phyloP scores from a whole-genome alignment of 1,140 invertebrate species.

The Alviniconcha marisindica region DNA sequence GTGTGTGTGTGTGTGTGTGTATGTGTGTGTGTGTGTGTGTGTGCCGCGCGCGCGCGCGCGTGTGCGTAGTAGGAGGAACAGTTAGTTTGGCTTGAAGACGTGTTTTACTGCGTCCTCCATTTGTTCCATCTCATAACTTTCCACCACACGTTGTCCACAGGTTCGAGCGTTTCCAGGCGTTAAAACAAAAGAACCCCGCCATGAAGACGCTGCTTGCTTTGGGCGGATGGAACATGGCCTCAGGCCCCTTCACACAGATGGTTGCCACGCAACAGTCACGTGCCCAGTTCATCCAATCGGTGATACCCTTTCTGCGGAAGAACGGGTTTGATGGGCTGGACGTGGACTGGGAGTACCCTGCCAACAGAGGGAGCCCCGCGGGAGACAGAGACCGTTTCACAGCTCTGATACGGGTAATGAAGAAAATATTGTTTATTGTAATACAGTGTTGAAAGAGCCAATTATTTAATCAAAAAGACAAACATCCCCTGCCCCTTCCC shows the following conservation, averaged over 20 bases:
- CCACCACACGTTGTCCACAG: background rate
- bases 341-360: conserved; percentile 97
- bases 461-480: too few relatives aligned
- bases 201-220: conserved; percentile 94
- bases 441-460: too few relatives aligned
- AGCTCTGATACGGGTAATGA: conserved; percentile 84
- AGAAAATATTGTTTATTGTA: too few relatives aligned
- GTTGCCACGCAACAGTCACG: conserved; percentile 45
- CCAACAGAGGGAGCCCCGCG: conserved; percentile 90
- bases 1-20: background rate
- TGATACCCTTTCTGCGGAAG: conserved; percentile 90
- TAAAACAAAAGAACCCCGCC: conserved; percentile 95
- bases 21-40: too few relatives aligned
- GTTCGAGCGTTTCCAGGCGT: conserved; percentile 44
- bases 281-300: conserved; percentile 62
- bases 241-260: conserved; percentile 79
- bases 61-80: too few relatives aligned
- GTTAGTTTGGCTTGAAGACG: too few relatives aligned
- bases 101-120: too few relatives aligned
- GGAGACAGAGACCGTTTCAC: conserved; percentile 94
- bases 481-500: too few relatives aligned
- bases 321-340: conserved; percentile 83
- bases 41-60: too few relatives aligned
- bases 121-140: too few relatives aligned
- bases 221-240: conserved; percentile 97